Conservation (phyloP, 92 coral and sea anemone species). For the Meandrina meandrites region DNA sequence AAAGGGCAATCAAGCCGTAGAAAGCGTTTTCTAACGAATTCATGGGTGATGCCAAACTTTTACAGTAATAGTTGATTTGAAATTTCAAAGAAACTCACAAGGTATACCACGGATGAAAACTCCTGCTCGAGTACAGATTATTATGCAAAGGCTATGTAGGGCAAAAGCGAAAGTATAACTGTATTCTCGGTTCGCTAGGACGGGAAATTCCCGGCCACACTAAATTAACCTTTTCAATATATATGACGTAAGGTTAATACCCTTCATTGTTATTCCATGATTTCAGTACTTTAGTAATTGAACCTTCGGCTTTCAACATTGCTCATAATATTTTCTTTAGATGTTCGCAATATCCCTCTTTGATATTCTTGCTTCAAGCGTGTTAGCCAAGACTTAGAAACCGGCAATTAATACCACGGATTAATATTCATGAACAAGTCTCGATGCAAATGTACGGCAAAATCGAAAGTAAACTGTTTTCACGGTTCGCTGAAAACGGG, state of each 20-base stretch:
- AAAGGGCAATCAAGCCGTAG: background rate
- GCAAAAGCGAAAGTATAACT: background rate
- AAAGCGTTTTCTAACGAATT: background rate
- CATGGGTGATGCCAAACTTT: background rate
- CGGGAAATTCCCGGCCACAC: background rate
- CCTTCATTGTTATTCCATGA: background rate
- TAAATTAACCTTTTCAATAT: background rate
- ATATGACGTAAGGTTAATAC: background rate
- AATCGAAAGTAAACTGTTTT: too few relatives aligned
- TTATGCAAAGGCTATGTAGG: background rate
- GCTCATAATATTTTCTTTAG: background rate
- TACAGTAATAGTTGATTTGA: background rate
- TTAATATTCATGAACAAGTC: background rate
- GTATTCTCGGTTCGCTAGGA: background rate
- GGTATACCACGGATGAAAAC: background rate
- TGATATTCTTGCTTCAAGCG: background rate
- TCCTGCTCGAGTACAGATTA: background rate
- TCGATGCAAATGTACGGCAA: background rate
- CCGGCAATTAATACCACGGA: background rate
- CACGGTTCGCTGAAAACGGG: background rate
- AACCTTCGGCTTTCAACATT: too few relatives aligned
- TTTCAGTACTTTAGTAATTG: too few relatives aligned
- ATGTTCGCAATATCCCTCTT: background rate
- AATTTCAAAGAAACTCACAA: background rate
- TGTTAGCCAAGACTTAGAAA: too few relatives aligned